These are phyloP conservation scores for Tarsius wallacei DNA, from an alignment of 2,797 vertebrate species.

Conservation along the genomic window DNA sequence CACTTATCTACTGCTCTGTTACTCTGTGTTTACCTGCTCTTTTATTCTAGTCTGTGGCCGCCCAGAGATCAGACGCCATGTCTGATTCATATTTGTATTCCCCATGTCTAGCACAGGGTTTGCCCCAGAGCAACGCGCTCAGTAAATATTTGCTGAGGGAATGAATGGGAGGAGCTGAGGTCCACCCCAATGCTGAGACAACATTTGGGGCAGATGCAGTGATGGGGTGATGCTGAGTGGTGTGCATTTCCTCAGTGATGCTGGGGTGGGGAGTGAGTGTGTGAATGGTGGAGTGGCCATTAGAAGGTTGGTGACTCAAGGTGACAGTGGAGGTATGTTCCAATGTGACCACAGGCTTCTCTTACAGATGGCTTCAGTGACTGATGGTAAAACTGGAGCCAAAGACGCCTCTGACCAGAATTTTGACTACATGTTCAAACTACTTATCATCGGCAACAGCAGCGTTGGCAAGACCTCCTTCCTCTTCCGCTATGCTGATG, in stretches of 20 bases:
- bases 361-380: slow-evolving; percentile 97
- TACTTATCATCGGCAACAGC: slow-evolving; percentile 99
- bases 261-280: not conserved
- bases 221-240: not conserved
- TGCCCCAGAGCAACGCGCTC: slow-evolving; percentile 40
- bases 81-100: slow-evolving; percentile 74
- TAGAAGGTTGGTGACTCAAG: slow-evolving; percentile 3
- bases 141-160: slow-evolving; percentile 80
- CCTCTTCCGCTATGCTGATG: slow-evolving; percentile 97
- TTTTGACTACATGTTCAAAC: slow-evolving; percentile 99
- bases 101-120: slow-evolving; percentile 6
- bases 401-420: slow-evolving; percentile 98
- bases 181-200: slow-evolving; percentile 62
- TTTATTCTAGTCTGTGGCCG: not conserved
- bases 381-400: slow-evolving; percentile 95
- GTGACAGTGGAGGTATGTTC: not conserved
- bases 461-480: slow-evolving; percentile 98
- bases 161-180: slow-evolving; percentile 56
- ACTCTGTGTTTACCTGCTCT: not conserved
- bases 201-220: slow-evolving; percentile 41
- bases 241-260: slow-evolving; percentile 60
- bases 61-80: not conserved
- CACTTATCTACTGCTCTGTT: not conserved
- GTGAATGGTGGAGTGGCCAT: not conserved
- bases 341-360: slow-evolving; percentile 68